Base-by-base conservation (phyloP, 35 echinoderm and acorn worm genomes). In the Lytechinus pictus region DNA sequence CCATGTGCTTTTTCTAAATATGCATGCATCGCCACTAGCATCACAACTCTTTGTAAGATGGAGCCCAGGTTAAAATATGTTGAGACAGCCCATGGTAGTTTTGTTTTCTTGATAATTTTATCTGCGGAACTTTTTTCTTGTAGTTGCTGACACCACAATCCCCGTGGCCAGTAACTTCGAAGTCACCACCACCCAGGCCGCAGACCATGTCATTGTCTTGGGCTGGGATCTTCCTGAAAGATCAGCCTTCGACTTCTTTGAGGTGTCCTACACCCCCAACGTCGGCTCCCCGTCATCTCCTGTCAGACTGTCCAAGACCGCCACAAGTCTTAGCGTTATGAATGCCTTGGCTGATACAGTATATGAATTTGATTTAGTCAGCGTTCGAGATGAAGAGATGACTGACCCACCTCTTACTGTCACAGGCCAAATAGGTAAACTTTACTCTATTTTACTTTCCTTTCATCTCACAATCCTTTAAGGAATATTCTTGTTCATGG, bases 201-300 rank as follows among this genome's bases (percentile, higher is more conserved):
- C 52, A 10, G 52, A 14, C 54, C 92, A 28, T 54, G 53, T 10
- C 9, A 24, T 93, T 27, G 57, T 44, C n/a, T 54, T 93, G 14
- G 92, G n/a, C 2, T 93, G 92, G 92, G 52, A 6, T 27, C 21
- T 57, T 19, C 92, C 92, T 93, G 92, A 14, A 7, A n/a, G 53
- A 19, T 9, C 52, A 27, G 27, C 92, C 28, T 93, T 14, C 53
- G 92, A 93, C 28, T 57, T 27, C 92, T 27, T 93, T 93, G 27
- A 57, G 92, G 53, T 93, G 5, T 93, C 92, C n/a, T 93, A 93
- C 92, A 57, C 28, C 27, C 91, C 92, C 8, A 27, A 10, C 9
- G 52, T 57, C 27, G 92, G 92, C 52, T 93, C 21, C 92, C 92
- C 92, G 11, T 11, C 92, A 4, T 93, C 92, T 10, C 92, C 92